Evolutionary conservation across 2,113 vertebrate genomes (phyloP), one percentile per base, ranked within the genome.

Genomic region (Phasianus colchicus): DNA sequence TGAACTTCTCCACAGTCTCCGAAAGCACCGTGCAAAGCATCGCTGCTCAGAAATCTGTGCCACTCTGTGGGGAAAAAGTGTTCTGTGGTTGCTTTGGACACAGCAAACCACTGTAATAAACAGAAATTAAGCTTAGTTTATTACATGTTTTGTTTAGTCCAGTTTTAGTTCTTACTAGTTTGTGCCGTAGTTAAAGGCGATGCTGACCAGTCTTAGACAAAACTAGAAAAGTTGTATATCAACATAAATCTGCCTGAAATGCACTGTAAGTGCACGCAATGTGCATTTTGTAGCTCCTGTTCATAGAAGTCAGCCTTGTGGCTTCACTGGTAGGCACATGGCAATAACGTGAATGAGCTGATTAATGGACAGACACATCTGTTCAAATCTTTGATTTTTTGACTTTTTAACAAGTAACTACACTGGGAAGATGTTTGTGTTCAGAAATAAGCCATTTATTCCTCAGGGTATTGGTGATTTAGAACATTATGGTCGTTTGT

Each of bases 161-260:
- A 48, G 12, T 82, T 78, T 54, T 94, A 15, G 15, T 32, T 85
- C 74, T 13, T 18, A 47, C 50, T 60, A 17, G n/a, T 45, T 82
- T 83, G 66, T 60, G 17, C 27, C 67, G 43, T 55, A 34, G 13
- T 77, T 79, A 43, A 43, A 43, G 42, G 15, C 15, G 15, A 43
- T 88, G 47, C 75, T 86, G 65, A 65, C 54, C 74, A 57, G 52
- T 69, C 67, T 86, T 64, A 40, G 57, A 75, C 57, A 58, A 71
- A 82, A 82, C 43, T 57, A 9, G 43, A 48, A 14, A 55, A 75
- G 10, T 52, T 65, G 6, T 65, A 4, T 64, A 74, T 83, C 42
- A 83, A 36, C 91, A 83, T 71, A 67, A 64, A 86, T 91, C 67
- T 74, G 42, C 63, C 71, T 83, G 74, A 74, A 95, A 20, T 40